phyloP scores from a whole-genome alignment of 30 jellyfish, hydroid and myxozoan genomes.

The Aurelia sp. region DNA sequence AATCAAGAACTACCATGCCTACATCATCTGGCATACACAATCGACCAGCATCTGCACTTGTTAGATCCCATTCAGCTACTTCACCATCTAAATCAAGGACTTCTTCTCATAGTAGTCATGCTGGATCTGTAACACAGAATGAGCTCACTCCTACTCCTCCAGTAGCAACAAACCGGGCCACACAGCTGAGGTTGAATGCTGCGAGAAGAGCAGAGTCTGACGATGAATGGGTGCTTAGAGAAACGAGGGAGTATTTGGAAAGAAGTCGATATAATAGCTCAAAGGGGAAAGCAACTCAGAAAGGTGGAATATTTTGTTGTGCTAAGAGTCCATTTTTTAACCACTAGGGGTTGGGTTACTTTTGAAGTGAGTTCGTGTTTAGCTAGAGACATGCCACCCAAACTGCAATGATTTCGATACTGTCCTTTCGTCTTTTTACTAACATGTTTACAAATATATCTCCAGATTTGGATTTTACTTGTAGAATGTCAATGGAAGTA shows the following conservation, averaged over 20 bases:
- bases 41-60: constrained; percentile 58
- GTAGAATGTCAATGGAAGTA: no score
- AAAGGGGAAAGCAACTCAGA: background rate
- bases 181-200: constrained; percentile 51
- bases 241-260: constrained; percentile 57
- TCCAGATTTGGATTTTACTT: no score
- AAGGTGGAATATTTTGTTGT: background rate
- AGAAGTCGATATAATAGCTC: constrained; percentile 8
- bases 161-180: constrained; percentile 59
- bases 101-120: constrained; percentile 3
- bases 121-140: background rate
- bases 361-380: no score
- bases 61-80: constrained; percentile 14
- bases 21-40: constrained; percentile 31
- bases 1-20: constrained; percentile 11
- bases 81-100: background rate
- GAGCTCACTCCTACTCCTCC: constrained; percentile 50
- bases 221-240: constrained; percentile 57
- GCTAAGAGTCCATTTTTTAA: no score
- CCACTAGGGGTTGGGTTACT: no score
- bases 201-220: constrained; percentile 11
- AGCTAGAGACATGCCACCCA: no score
- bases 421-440: no score
- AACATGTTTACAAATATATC: no score
- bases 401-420: no score